A percentile compares a stretch with the other conserved stretches of the same genome.
These are phyloP conservation scores for Brachylomia viminalis DNA, from an alignment of 2,888 invertebrate genomes.

Conservation along the genomic window DNA sequence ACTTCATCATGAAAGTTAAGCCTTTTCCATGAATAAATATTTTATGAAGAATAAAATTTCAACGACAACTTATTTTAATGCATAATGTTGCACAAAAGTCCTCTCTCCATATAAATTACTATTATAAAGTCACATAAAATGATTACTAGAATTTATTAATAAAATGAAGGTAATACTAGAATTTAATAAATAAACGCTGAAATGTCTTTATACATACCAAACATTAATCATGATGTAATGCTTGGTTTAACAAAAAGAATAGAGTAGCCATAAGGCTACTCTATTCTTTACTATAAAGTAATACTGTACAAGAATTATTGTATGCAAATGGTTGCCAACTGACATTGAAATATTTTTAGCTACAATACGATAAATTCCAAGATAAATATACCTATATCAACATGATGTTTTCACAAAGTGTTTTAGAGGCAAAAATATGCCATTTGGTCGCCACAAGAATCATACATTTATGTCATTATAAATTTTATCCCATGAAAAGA, in stretches of 20 bases:
- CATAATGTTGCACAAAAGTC: conserved; percentile 19
- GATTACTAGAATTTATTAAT: conserved; percentile 17
- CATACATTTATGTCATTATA: no score
- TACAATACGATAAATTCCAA: neutral
- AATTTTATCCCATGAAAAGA: neutral
- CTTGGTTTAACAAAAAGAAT: conserved; percentile 39
- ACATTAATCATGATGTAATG: conserved; percentile 19
- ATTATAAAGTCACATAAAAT: conserved; percentile 12
- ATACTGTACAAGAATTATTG: neutral
- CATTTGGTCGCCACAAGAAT: neutral
- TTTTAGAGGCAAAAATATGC: neutral
- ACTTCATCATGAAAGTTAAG: conserved; percentile 10
- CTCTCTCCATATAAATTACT: neutral
- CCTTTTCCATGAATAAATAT: conserved; percentile 3
- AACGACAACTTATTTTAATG: conserved; percentile 17
- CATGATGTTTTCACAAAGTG: neutral
- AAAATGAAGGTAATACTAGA: neutral
- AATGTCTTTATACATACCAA: conserved; percentile 14
- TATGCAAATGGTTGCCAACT: neutral
- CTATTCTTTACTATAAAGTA: no score
- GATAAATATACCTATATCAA: neutral
- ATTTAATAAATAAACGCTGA: conserved; percentile 15
- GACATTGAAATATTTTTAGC: neutral
- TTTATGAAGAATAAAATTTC: conserved; percentile 29
- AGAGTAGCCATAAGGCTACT: no score